These are phyloP conservation scores for Ophthalmolycus amberensis DNA, from an alignment of 2,113 vertebrate genomes.

Conservation along the genomic window DNA sequence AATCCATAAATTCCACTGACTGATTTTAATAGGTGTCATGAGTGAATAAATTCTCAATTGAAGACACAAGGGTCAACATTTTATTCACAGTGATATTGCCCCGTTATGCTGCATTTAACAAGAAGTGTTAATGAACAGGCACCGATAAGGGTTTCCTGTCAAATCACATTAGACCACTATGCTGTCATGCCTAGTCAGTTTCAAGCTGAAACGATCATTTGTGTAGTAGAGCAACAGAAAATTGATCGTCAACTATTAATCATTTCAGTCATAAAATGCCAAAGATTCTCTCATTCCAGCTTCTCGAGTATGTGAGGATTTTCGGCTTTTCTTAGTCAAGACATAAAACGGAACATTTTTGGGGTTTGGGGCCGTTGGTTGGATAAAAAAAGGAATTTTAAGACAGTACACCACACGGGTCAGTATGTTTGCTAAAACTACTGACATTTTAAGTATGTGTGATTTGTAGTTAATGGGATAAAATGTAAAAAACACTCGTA, in stretches of 20 bases:
- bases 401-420: not conserved
- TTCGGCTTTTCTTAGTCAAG: not conserved
- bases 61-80: not conserved
- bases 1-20: not conserved
- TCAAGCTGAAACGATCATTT: not conserved
- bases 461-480: not conserved
- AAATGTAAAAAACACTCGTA: not conserved
- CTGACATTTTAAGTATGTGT: not conserved
- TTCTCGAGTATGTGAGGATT: not conserved
- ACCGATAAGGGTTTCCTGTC: not conserved
- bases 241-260: too few relatives aligned
- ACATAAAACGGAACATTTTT: not conserved
- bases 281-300: not conserved
- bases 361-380: too few relatives aligned
- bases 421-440: not conserved
- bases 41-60: not conserved
- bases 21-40: slow-evolving; percentile 12
- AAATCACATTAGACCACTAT: not conserved
- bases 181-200: not conserved
- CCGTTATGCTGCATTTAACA: not conserved
- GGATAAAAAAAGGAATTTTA: not conserved
- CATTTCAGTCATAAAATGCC: not conserved
- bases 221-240: not conserved
- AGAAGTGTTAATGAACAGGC: not conserved
- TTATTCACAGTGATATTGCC: not conserved